Evolutionary conservation across 1,140 invertebrate species (phyloP).

Genomic region (Zaprionus taronus): DNA sequence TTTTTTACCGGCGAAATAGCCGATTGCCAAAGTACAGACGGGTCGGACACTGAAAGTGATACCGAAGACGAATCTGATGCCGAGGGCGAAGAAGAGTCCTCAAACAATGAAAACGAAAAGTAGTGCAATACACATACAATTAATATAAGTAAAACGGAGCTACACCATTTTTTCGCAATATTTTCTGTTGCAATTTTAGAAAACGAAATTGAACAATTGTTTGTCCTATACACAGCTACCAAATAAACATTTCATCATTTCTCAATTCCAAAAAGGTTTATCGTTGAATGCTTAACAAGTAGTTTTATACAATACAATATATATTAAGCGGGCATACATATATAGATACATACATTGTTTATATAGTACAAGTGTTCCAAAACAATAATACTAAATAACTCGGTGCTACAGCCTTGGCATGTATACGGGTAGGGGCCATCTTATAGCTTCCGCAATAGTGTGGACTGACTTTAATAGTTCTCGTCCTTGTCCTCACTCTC

Average conservation of each 20-base stretch:
- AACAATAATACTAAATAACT: slow-evolving; percentile 53
- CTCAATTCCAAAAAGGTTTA: slow-evolving; percentile 42
- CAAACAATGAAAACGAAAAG: slow-evolving; percentile 50
- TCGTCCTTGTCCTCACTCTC: not conserved
- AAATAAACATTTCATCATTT: slow-evolving; percentile 54
- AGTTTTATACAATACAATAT: slow-evolving; percentile 56
- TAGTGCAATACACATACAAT: slow-evolving; percentile 25
- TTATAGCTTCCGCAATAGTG: slow-evolving; percentile 2
- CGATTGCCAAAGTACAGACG: slow-evolving; percentile 85
- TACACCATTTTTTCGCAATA: slow-evolving; percentile 19
- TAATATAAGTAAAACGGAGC: not conserved
- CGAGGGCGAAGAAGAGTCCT: slow-evolving; percentile 60
- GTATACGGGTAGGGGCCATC: slow-evolving; percentile 14
- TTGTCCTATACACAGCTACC: slow-evolving; percentile 44
- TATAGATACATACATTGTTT: slow-evolving; percentile 22
- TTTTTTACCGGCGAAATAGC: slow-evolving; percentile 92
- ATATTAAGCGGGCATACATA: slow-evolving; percentile 38
- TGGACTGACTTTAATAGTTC: not conserved
- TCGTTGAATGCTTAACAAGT: slow-evolving; percentile 63
- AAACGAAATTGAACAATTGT: slow-evolving; percentile 48
- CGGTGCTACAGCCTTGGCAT: slow-evolving; percentile 27
- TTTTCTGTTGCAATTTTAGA: slow-evolving; percentile 7
- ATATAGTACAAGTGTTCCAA: slow-evolving; percentile 43
- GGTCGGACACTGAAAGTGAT: slow-evolving; percentile 87
- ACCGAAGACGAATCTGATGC: slow-evolving; percentile 87